A percentile compares a stretch with the other conserved stretches of the same genome.
These are phyloP conservation scores for Ceratina calcarata DNA, from an alignment of 1,140 invertebrate genomes.

Conservation along the genomic window DNA sequence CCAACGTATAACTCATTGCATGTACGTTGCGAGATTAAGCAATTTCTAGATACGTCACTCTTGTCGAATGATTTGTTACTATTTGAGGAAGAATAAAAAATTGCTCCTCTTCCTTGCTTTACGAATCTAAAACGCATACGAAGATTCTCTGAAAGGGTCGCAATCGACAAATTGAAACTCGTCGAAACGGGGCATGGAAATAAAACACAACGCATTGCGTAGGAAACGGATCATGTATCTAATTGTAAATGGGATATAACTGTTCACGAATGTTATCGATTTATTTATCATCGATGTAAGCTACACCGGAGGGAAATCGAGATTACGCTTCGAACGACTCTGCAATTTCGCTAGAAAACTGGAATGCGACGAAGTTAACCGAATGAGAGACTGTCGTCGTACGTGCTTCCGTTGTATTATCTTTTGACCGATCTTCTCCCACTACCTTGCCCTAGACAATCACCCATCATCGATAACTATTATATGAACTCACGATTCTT, in stretches of 20 bases:
- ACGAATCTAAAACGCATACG: background rate
- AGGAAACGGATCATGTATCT: background rate
- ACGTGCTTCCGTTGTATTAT: slow-evolving; percentile 61
- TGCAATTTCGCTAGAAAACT: slow-evolving; percentile 51
- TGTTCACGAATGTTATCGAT: slow-evolving; percentile 35
- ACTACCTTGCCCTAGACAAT: background rate
- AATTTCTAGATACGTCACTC: background rate
- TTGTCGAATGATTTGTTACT: background rate
- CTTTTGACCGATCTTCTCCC: slow-evolving; percentile 49
- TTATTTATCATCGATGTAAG: slow-evolving; percentile 31
- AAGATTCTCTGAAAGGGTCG: background rate
- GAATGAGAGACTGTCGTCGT: slow-evolving; percentile 52
- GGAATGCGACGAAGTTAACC: slow-evolving; percentile 29
- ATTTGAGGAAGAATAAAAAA: background rate
- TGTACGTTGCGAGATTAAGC: background rate
- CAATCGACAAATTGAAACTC: background rate
- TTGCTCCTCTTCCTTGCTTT: background rate
- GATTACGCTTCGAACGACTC: slow-evolving; percentile 45
- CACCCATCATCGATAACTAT: slow-evolving; percentile 55
- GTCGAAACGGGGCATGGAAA: slow-evolving; percentile 41
- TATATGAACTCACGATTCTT: slow-evolving; percentile 2
- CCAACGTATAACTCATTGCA: background rate
- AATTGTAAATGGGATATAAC: background rate
- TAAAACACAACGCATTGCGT: slow-evolving; percentile 13
- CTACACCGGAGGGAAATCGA: background rate